Conservation (phyloP, 2,113 vertebrate species). For the Machaerirhynchus nigripectus region DNA sequence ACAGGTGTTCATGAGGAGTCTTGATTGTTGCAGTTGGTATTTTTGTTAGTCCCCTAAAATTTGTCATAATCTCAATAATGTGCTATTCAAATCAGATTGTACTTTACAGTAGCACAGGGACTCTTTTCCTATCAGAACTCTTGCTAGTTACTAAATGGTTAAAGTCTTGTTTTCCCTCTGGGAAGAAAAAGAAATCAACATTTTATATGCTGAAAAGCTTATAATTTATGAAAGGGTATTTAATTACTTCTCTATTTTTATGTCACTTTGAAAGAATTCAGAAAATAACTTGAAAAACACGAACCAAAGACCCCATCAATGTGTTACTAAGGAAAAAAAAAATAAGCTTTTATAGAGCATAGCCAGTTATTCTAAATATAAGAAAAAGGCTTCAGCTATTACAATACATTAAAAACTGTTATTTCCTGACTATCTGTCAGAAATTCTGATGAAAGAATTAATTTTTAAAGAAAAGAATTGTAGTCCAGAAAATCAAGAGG, state of each 20-base stretch:
- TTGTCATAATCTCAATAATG: conserved; percentile 32
- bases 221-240: not conserved
- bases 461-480: not conserved
- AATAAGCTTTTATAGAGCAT: not conserved
- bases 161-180: not conserved
- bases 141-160: not conserved
- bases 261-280: not conserved
- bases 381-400: not conserved
- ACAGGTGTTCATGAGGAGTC: conserved; percentile 68
- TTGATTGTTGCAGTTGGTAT: conserved; percentile 59
- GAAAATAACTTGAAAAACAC: not conserved
- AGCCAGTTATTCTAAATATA: not conserved
- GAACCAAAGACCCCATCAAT: not conserved
- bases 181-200: not conserved
- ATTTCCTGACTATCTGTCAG: not conserved
- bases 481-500: not conserved
- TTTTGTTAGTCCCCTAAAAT: conserved; percentile 52
- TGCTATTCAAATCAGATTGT: not conserved
- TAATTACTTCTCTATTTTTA: not conserved
- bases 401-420: not conserved
- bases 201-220: not conserved
- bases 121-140: not conserved
- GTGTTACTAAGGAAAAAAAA: not conserved
- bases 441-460: not conserved
- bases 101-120: not conserved